Conservation (phyloP, 2,113 vertebrate species). For the Syrmaticus mikado region DNA sequence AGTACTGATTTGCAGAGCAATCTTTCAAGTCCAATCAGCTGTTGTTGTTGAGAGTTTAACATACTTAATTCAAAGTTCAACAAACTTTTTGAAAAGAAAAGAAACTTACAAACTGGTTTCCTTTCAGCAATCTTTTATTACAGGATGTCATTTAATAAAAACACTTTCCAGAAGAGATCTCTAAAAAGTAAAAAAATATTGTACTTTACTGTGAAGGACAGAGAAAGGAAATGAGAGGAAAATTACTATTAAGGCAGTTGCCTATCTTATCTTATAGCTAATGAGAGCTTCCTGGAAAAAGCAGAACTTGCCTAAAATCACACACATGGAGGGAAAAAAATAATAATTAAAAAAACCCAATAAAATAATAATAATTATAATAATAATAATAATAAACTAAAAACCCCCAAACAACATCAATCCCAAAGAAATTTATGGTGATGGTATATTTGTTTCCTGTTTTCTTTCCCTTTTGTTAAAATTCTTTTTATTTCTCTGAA, state of each 20-base stretch:
- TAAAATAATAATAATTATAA: no score
- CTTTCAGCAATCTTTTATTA: not conserved
- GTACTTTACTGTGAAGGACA: not conserved
- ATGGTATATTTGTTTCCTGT: accelerated
- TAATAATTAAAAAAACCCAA: not conserved
- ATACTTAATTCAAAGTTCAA: not conserved
- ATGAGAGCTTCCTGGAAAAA: not conserved
- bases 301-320: not conserved
- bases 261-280: not conserved
- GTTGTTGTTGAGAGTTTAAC: not conserved
- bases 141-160: not conserved
- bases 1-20: not conserved
- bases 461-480: not conserved
- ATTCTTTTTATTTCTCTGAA: not conserved
- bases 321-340: not conserved
- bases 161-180: not conserved
- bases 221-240: not conserved
- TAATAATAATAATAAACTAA: not conserved
- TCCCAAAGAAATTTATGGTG: not conserved
- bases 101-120: no score
- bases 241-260: not conserved
- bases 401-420: accelerated
- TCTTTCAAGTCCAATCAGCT: not conserved
- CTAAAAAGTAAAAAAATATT: not conserved
- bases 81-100: no score